Evolutionary conservation across 2,888 invertebrate species (phyloP).

Genomic region (Chrysolina haemoptera): DNA sequence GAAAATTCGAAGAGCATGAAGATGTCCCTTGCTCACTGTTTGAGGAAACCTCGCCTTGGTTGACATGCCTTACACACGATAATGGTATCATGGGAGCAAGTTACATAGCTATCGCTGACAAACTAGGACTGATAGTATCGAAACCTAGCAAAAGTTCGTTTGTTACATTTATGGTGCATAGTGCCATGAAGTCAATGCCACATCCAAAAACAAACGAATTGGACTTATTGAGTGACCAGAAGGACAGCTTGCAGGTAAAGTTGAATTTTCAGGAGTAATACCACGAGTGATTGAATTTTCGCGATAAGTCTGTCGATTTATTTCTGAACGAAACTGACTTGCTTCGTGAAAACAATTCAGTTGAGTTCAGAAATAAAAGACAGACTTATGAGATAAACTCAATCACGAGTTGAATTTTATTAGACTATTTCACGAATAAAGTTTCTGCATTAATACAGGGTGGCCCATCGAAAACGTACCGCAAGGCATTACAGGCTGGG

Average conservation of each 20-base stretch:
- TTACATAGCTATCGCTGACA: conserved; percentile 59
- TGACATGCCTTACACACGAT: conserved; percentile 61
- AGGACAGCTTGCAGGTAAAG: conserved; percentile 35
- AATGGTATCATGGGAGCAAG: conserved; percentile 61
- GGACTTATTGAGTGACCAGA: conserved; percentile 47
- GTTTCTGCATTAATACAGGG: too few species aligned
- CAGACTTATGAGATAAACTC: too few species aligned
- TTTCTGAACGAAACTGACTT: too few species aligned
- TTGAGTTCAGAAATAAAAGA: too few species aligned
- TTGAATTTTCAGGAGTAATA: background rate
- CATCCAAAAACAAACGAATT: conserved; percentile 62
- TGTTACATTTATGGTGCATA: conserved; percentile 61
- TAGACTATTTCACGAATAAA: too few species aligned
- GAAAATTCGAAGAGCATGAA: conserved; percentile 64
- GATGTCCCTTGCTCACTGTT: conserved; percentile 64
- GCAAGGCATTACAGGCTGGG: too few species aligned
- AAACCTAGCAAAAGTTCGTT: conserved; percentile 51
- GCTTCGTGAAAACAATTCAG: too few species aligned
- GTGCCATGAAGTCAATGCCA: conserved; percentile 57
- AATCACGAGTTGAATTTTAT: too few species aligned
- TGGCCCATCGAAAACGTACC: too few species aligned
- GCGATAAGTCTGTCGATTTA: too few species aligned
- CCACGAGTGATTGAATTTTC: too few species aligned
- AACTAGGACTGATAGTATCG: conserved; percentile 62
- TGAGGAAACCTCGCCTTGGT: conserved; percentile 59